A percentile compares a stretch with the other conserved stretches of the same genome.
phyloP scores from a whole-genome alignment of 2,113 vertebrate genomes.

The Podocnemis expansa region DNA sequence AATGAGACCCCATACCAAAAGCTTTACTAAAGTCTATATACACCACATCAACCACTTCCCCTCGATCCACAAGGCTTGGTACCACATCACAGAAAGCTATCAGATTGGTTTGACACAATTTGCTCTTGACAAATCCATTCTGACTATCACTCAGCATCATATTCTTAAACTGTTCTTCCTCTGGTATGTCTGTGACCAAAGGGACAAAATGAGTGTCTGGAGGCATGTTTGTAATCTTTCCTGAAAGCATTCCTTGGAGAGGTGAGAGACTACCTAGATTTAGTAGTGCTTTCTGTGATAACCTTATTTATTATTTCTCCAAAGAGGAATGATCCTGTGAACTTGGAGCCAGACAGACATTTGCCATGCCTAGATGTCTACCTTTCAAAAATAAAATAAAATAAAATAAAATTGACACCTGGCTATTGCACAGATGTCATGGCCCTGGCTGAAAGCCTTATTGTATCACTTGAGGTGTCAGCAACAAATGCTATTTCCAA shows the following conservation, averaged over 20 bases:
- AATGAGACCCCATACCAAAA: no score
- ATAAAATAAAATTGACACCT: not conserved
- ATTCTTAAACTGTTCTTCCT: not conserved
- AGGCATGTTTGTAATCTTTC: not conserved
- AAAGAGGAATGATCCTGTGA: not conserved
- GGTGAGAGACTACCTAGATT: not conserved
- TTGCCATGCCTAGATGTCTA: not conserved
- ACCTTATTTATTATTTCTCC: not conserved
- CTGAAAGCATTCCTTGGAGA: not conserved
- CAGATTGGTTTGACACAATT: no score
- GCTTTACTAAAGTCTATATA: no score
- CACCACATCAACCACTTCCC: no score
- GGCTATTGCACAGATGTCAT: not conserved
- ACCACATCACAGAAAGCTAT: no score
- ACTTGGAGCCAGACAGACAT: no score
- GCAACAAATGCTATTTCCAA: not conserved
- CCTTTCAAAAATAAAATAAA: no score
- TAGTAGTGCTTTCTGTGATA: not conserved
- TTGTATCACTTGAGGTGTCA: not conserved
- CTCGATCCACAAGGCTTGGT: no score
- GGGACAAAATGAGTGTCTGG: not conserved
- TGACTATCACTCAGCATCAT: no score
- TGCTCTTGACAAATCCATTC: no score
- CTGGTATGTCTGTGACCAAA: not conserved
- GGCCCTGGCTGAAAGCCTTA: not conserved